Evolutionary conservation across 92 coral and sea anemone species (phyloP).

Genomic region (Pocillopora grandis): DNA sequence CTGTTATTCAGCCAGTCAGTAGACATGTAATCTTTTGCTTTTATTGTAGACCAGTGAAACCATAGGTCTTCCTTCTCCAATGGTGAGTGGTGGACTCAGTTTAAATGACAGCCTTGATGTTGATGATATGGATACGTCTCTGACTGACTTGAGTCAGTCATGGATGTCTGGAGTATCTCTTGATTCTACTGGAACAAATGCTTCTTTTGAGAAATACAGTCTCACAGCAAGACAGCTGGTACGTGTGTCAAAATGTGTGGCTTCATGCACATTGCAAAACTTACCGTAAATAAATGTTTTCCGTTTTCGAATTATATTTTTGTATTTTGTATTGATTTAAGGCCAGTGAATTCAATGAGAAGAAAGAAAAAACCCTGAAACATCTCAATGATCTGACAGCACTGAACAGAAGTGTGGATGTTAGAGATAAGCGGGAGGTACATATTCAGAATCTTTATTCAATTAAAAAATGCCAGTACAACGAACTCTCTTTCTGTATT

Average conservation of each 20-base stretch:
- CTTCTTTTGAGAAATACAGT: slow-evolving; percentile 75
- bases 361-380: slow-evolving; percentile 76
- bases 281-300: neutral
- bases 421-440: slow-evolving; percentile 76
- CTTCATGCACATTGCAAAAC: neutral
- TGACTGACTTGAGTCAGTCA: slow-evolving; percentile 56
- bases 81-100: slow-evolving; percentile 64
- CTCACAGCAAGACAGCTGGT: slow-evolving; percentile 83
- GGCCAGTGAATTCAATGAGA: slow-evolving; percentile 89
- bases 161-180: slow-evolving; percentile 61
- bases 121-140: slow-evolving; percentile 53
- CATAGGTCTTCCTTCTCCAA: slow-evolving; percentile 85
- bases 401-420: slow-evolving; percentile 73
- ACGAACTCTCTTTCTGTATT: too few species aligned
- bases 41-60: slow-evolving; percentile 48
- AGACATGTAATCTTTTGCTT: neutral
- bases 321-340: neutral
- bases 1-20: neutral
- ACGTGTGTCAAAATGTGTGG: slow-evolving; percentile 10
- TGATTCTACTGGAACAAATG: slow-evolving; percentile 64
- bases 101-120: slow-evolving; percentile 61
- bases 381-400: slow-evolving; percentile 81
- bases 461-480: too few species aligned
- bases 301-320: neutral
- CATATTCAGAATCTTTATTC: too few species aligned